Evolutionary conservation across 2,888 invertebrate species (phyloP), one percentile per base, ranked within the genome.

Genomic region (Meiosimyza decipiens): DNA sequence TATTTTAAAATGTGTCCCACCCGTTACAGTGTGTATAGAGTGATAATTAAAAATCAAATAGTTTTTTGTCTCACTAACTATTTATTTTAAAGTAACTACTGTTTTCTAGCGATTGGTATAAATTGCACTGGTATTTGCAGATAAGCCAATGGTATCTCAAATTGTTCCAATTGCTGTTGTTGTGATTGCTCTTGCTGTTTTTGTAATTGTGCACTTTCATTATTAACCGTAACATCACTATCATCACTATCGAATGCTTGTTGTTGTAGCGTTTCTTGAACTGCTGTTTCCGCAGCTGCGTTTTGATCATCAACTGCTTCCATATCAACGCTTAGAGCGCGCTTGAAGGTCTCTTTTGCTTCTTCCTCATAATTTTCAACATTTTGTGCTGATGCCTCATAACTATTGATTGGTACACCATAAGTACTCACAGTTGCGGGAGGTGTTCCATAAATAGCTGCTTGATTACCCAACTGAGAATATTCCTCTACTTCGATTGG

Each of bases 81-180:
- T 40, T 40, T 40, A 40, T 40, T 40, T 6, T 9, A 7, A 3
- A 28, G 28, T 28, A 40, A 40, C 40, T 40, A 40, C 2, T 40
- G 40, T 9, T 9, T 40, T 40, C 40, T 40, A 9, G 2, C 9
- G 40, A 51, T 13, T 6, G 72, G 62, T 9, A 62, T 5, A 22
- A 71, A 66, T 50, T 73, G 11, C 6, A 51, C 62, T 6, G 71
- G 71, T 59, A 74, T n/a, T 57, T 71, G 74, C 49, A 74, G 49
- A 50, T 71, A 57, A 13, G 71, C 74, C 15, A 74, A 74, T 6
- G 74, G 74, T 6, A 71, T 40, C 22, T 74, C 65, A n/a, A 68
- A 68, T 54, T 2, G 18, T 40, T 64, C 54, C 55, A 62, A 67
- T 16, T 67, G 55, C 55, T 55, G 57, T 49, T 57, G 67, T 47